These are phyloP conservation scores for Ramphastos sulfuratus DNA, from an alignment of 2,113 vertebrate species.

Conservation along the genomic window DNA sequence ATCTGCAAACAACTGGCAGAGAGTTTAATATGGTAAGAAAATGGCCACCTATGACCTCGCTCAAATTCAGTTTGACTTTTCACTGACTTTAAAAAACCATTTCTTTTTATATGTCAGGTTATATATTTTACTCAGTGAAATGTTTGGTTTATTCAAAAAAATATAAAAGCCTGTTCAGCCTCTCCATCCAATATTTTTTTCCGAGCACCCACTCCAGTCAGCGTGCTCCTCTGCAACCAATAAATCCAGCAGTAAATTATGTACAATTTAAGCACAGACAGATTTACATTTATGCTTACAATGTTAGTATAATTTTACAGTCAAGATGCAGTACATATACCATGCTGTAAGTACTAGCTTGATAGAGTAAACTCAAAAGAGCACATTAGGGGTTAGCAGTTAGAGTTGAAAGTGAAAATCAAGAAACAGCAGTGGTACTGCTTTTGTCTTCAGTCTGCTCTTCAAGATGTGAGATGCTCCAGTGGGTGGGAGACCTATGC, in stretches of 20 bases:
- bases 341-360: constrained; percentile 67
- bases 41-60: neutral
- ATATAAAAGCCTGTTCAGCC: neutral
- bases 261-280: constrained; percentile 48
- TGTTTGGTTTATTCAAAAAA: constrained; percentile 33
- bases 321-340: constrained; percentile 51
- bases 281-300: constrained; percentile 67
- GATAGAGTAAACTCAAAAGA: constrained; percentile 70
- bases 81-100: constrained; percentile 50
- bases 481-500: constrained; percentile 77
- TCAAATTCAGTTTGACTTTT: neutral
- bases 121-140: constrained; percentile 4
- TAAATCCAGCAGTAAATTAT: constrained; percentile 56
- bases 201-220: neutral
- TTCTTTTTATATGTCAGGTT: constrained; percentile 22
- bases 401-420: constrained; percentile 75
- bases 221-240: constrained; percentile 12
- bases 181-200: constrained; percentile 6
- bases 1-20: neutral
- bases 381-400: constrained; percentile 65
- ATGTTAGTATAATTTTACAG: constrained; percentile 70
- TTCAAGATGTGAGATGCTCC: constrained; percentile 76
- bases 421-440: constrained; percentile 69
- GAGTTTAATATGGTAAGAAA: neutral
- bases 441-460: constrained; percentile 77